Base-by-base conservation (phyloP, 2,797 vertebrate genomes). In the Oreortyx pictus region DNA sequence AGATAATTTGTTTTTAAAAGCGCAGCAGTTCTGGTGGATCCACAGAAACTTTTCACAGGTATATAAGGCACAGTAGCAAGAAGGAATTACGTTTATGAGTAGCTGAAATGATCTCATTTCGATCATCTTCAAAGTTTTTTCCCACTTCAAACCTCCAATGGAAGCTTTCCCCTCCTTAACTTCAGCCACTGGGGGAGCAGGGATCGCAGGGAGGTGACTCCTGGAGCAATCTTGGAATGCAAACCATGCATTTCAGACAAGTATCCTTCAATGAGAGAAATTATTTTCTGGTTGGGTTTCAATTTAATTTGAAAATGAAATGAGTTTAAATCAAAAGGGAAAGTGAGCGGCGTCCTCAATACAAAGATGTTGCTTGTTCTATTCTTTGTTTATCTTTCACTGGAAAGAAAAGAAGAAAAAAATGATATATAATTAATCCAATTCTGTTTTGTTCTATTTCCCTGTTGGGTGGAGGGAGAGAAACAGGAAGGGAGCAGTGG, bases 261-360 rank as follows among this genome's bases (percentile, higher is more conserved):
- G 22, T 5, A 2, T 62, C 23, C 62, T 73, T 23, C 74, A 78
- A 4, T 2, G 25, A 76, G 37, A 79, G 43, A 27, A 82, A 50
- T 61, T 37, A 25, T 54, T 56, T 43, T 74, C 57, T 65, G 62
- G 27, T 49, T n/a, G 22, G 41, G 7, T 29, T 61, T 77, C 68
- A 24, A 29, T 66, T 82, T 61, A 70, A 54, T 71, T 74, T 60
- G 33, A 85, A 92, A 90, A 85, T 46, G 79, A 89, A 90, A 35
- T 24, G n/a, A 67, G 50, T 47, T 70, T 84, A 44, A 89, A 86
- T 70, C 52, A 20, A 85, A 89, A 82, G 7, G 24, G 50, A 87
- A 88, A 82, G 35, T 22, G 60, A 91, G 44, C 11, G 20, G 43
- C 11, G 12, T 7, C 62, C 44, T 66, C 27, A 33, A 12, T 67